phyloP scores from a whole-genome alignment of 2,888 invertebrate species.

The Tipula vernalis region DNA sequence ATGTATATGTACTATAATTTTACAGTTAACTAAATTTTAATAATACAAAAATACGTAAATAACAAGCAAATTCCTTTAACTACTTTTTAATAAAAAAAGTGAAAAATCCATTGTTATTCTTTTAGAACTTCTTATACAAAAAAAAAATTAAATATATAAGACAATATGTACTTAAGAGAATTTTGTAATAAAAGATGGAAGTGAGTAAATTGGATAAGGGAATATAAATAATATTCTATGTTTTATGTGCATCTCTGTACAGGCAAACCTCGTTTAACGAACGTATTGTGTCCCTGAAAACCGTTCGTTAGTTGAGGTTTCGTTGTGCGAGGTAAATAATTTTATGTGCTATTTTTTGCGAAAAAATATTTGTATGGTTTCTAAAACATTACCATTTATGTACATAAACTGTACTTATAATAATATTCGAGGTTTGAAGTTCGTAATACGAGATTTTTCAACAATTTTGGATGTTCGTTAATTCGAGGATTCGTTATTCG shows the following conservation, averaged over 20 bases:
- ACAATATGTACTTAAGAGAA: not conserved
- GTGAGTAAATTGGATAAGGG: not conserved
- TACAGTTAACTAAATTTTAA: not conserved
- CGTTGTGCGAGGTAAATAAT: too few species aligned
- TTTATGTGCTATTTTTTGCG: too few species aligned
- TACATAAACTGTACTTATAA: too few species aligned
- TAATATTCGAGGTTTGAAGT: too few species aligned
- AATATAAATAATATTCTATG: not conserved
- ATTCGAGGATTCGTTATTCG: too few species aligned
- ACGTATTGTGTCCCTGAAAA: too few species aligned
- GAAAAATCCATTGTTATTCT: not conserved
- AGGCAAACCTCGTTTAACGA: too few species aligned
- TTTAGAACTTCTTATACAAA: not conserved
- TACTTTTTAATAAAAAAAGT: not conserved
- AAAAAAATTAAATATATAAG: not conserved
- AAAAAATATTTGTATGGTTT: too few species aligned
- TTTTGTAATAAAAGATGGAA: not conserved
- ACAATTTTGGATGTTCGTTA: too few species aligned
- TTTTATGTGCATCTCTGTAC: not conserved
- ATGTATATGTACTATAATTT: not conserved
- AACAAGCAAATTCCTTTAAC: not conserved
- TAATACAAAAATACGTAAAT: not conserved
- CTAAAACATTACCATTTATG: too few species aligned
- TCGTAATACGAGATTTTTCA: too few species aligned
- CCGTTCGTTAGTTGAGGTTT: too few species aligned